These are phyloP conservation scores for Argopecten irradians DNA, from an alignment of 1,140 invertebrate genomes.

Conservation along the genomic window DNA sequence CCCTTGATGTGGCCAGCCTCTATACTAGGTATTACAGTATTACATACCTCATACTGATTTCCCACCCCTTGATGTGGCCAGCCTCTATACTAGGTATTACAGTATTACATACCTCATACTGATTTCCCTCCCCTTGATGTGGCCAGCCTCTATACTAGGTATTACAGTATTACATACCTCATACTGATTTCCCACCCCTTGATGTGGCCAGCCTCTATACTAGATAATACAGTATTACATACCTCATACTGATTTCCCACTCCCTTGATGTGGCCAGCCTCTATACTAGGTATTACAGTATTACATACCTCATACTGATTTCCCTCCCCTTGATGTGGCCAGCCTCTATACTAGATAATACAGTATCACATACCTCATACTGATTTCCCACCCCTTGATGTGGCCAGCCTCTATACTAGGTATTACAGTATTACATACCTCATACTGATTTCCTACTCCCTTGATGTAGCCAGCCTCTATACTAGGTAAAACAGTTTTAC, in stretches of 20 bases:
- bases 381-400: conserved; percentile 85
- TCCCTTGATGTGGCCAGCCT: conserved; percentile 83
- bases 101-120: conserved; percentile 86
- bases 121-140: conserved; percentile 84
- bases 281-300: background rate
- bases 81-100: background rate
- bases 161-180: no score
- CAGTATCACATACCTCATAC: conserved; percentile 84
- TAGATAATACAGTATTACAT: conserved; percentile 67
- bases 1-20: no score
- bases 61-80: background rate
- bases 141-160: no score
- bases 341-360: background rate
- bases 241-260: conserved; percentile 91
- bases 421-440: no score
- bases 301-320: no score
- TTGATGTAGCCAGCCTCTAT: background rate
- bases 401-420: no score
- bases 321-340: background rate
- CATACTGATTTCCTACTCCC: no score
- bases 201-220: background rate
- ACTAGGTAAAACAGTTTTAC: conserved; percentile 55
- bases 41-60: no score
- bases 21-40: no score
- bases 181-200: background rate